Evolutionary conservation across 2,113 vertebrate species (phyloP).

Genomic region (Istiophorus platypterus): DNA sequence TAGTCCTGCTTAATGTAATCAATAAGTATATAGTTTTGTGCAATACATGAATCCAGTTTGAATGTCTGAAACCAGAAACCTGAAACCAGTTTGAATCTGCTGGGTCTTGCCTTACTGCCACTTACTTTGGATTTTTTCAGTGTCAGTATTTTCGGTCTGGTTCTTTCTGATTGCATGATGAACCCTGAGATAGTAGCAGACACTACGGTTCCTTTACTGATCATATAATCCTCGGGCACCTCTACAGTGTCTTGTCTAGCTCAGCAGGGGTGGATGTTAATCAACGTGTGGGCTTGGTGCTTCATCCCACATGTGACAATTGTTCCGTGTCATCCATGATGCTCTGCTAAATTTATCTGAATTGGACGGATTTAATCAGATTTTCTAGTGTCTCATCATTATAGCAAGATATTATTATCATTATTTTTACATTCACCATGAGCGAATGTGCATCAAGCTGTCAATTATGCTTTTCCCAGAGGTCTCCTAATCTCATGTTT

Average conservation of each 20-base stretch:
- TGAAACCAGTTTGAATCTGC: too few species aligned
- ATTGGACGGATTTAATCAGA: conserved; percentile 32
- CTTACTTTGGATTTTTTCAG: too few species aligned
- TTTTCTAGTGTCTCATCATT: conserved; percentile 31
- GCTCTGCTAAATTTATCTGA: not conserved
- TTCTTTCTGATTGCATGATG: too few species aligned
- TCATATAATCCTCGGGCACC: conserved; percentile 9
- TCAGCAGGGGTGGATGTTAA: conserved; percentile 15
- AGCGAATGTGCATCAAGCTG: conserved; percentile 21
- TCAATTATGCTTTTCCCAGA: conserved; percentile 9
- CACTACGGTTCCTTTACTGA: too few species aligned
- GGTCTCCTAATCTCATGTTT: conserved; percentile 16
- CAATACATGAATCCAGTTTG: too few species aligned
- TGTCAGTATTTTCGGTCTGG: too few species aligned
- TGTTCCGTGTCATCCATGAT: not conserved
- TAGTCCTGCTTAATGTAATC: too few species aligned
- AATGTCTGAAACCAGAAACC: too few species aligned
- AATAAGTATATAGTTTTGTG: too few species aligned
- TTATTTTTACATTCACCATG: not conserved
- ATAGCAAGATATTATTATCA: conserved; percentile 4
- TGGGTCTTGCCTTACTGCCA: too few species aligned
- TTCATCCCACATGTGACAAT: not conserved
- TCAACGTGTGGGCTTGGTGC: conserved; percentile 10
- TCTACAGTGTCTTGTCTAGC: not conserved
- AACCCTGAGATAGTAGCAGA: too few species aligned